A percentile compares a stretch with the other conserved stretches of the same genome.
These are phyloP conservation scores for Palythoa grandis DNA, from an alignment of 92 coral and sea anemone genomes.

Conservation along the genomic window DNA sequence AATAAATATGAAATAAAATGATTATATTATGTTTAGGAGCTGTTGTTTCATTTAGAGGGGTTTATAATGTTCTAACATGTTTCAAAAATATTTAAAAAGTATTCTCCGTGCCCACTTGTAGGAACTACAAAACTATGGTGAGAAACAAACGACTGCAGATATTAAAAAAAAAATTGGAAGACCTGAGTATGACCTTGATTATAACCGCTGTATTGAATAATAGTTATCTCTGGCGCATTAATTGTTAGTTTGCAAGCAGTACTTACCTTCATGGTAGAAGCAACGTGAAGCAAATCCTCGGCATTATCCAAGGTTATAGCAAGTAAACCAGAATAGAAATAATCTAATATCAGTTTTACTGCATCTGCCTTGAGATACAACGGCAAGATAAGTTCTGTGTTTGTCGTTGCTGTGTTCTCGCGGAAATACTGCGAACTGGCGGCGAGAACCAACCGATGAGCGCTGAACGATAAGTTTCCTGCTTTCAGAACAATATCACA, in stretches of 20 bases:
- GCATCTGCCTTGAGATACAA: conserved; percentile 64
- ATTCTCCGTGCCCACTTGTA: no score
- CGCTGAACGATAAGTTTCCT: conserved; percentile 73
- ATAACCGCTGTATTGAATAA: neutral
- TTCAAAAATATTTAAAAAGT: no score
- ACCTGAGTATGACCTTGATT: neutral
- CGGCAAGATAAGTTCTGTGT: conserved; percentile 59
- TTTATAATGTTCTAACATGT: no score
- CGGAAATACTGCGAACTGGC: conserved; percentile 82
- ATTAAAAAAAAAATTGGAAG: neutral
- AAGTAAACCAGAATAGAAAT: conserved; percentile 80
- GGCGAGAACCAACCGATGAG: conserved; percentile 80
- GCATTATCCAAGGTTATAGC: conserved; percentile 52
- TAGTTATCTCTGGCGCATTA: neutral
- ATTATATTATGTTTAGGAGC: no score
- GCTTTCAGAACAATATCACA: conserved; percentile 80
- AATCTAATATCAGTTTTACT: conserved; percentile 72
- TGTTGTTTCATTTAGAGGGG: no score
- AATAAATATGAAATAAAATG: no score
- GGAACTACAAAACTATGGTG: no score
- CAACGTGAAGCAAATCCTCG: conserved; percentile 68
- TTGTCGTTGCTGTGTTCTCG: conserved; percentile 31
- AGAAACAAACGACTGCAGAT: no score
- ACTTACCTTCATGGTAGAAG: conserved; percentile 80
- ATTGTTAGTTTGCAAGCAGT: no score